These are phyloP conservation scores for Palloptera scutellata DNA, from an alignment of 2,888 invertebrate species.

Conservation along the genomic window DNA sequence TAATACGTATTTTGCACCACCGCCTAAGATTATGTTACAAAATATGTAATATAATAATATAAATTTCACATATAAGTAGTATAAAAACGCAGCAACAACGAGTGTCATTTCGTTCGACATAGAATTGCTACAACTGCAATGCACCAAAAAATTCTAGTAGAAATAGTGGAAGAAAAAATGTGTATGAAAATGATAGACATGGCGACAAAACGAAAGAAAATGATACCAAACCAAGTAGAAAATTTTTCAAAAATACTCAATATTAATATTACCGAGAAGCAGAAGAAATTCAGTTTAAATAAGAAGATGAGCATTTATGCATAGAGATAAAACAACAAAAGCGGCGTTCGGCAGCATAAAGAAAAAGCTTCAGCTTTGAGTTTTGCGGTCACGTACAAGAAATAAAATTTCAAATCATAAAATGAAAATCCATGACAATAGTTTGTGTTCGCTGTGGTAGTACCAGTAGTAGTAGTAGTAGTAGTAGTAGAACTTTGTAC, in stretches of 20 bases:
- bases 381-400: conserved; percentile 6
- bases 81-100: not conserved
- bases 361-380: not conserved
- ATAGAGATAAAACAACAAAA: too few relatives aligned
- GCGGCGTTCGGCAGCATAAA: too few relatives aligned
- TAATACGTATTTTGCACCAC: not conserved
- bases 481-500: too few relatives aligned
- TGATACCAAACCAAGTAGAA: not conserved
- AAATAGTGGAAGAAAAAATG: conserved; percentile 12
- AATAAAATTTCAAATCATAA: conserved; percentile 39
- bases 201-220: not conserved
- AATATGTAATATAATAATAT: not conserved
- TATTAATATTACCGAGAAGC: too few relatives aligned
- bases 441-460: conserved; percentile 21
- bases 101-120: not conserved
- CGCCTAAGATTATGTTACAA: not conserved
- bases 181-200: not conserved
- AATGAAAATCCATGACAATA: conserved; percentile 37
- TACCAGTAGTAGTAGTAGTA: too few relatives aligned
- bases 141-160: conserved; percentile 31
- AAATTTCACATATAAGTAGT: not conserved
- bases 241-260: too few relatives aligned
- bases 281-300: too few relatives aligned
- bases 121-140: conserved; percentile 30
- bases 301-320: too few relatives aligned